Base-by-base conservation (phyloP, 2,113 vertebrate genomes). In the Leptodactylus fuscus region DNA sequence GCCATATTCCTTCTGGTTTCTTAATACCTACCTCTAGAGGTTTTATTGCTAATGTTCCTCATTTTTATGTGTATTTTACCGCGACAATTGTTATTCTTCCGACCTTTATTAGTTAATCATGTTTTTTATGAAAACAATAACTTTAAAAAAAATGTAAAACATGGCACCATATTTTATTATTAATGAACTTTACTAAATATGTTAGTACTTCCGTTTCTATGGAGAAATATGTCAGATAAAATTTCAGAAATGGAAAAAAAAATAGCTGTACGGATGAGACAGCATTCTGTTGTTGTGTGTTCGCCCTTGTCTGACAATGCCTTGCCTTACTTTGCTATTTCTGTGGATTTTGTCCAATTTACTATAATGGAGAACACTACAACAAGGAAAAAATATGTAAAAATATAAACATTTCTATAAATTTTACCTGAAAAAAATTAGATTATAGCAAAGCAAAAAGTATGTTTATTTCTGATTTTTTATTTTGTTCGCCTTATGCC, bases 1-100 rank as follows among this genome's bases (percentile, higher is more conserved):
- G 32, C 22, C 76, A 79, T 51, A 38, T 24, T 55, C 36, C 53
- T 60, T 60, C 76, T 58, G 51, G 7, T 79, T 55, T 79, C 22
- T 58, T 79, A 60, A 79, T 78, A 55, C 32, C 75, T 36, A 41
- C 2, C 76, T 41, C 8, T 15, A 27, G 22, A 79, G 20, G 32
- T 79, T 79, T 79, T 58, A 58, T 60, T 78, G 76, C 8, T 16
- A 41, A 60, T 58, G 32, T 78, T 55, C 34, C 18, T 79, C 34
- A 79, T 79, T 79, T 79, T 79, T 79, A 79, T 79, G 53, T 24
- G 20, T 36, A n/a, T 79, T 38, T 55, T 38, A 78, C 36, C 55
- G 49, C 6, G 20, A 78, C 49, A 32, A 78, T 36, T 55, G 75
- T 78, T 78, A 78, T 78, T 53, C 29, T 20, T 78, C 29, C 34